Base-by-base conservation (phyloP, 1,140 invertebrate genomes). In the Leptinotarsa undecemlineata region DNA sequence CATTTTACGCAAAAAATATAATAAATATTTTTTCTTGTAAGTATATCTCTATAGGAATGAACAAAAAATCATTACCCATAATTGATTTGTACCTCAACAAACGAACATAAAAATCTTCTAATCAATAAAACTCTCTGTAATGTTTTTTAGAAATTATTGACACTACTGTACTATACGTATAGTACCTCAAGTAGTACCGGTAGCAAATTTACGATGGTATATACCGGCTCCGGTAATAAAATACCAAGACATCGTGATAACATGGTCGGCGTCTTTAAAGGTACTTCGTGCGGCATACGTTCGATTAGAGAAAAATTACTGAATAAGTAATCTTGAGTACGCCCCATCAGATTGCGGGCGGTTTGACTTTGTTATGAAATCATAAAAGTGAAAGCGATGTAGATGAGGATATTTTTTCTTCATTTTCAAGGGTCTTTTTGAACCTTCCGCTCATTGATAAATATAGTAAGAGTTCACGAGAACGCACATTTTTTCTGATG, bases 171-270 rank as follows among this genome's bases (percentile, higher is more conserved):
- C 1, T 42, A 42, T 8, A 42, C 33, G 33, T 42, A 42, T 57
- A 57, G 4, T 57, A 57, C 17, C 51, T 15, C 17, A 6, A 19
- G 17, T 57, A n/a, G 51, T 57, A 57, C 51, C 51, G n/a, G 51
- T 57, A 57, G 51, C 51, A n/a, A 17, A 19, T 57, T 57, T 57
- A 57, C n/a, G 51, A 57, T 57, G 51, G 51, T 57, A 42, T 42
- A 42, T 42, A 57, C 51, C 51, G 51, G 51, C 51, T 57, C n/a
- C n/a, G 51, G 51, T 57, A 57, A 57, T 57, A 19, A 57, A 57
- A 57, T 57, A 15, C 51, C 51, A 42, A 42, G 51, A 57, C 14
- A 57, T 19, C n/a, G 51, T 57, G 51, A 57, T 57, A 57, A 57
- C 15, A 19, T 57, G 15, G 51, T 57, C 51, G 51, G 51, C 51